Evolutionary conservation across 1,140 invertebrate species (phyloP), one percentile per base, ranked within the genome.

Genomic region (Cherax quadricarinatus): DNA sequence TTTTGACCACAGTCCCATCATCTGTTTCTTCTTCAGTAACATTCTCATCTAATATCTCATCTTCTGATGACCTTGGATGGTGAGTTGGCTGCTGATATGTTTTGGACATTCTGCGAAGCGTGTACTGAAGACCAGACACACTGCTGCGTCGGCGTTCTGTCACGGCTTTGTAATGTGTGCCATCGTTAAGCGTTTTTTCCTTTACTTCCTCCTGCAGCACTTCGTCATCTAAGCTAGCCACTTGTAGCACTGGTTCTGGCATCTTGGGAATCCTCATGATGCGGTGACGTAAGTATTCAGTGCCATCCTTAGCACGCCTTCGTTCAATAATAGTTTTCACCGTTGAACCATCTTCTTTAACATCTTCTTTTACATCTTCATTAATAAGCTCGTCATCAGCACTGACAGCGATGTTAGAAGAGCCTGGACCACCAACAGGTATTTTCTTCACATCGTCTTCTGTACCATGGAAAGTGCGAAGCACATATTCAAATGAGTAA

Each of bases 301-400:
- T 94, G 51, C 93, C 93, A 78, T 94, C 93, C 86, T 93, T 94
- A 12, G 93, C 92, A 21, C 92, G 78, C 21, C 93, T 82, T 41
- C 93, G 88, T 70, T 94, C 93, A 48, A 94, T 93, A 66, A 94
- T 92, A 2, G 93, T 94, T 80, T 85, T 93, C 5, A 94, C 89
- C n/a, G 89, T 93, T 49, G 88, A 88, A 41, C 92, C 93, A 84
- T 93, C 92, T 18, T 82, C 78, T 66, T 91, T 92, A 41, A 92
- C 80, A n/a, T 94, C 93, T 66, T 94, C 93, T 53, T 94, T 94
- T 16, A 94, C 89, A 24, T 94, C 93, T 62, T 94, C 93, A 41
- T 94, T 94, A 30, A 94, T 48, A 10, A 94, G 79, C 51, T 94
- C 88, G 81, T 94, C 93, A 49, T 94, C 92, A 60, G 89, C 80